Conservation (phyloP, 2,113 vertebrate species). For the Takifugu flavidus region DNA sequence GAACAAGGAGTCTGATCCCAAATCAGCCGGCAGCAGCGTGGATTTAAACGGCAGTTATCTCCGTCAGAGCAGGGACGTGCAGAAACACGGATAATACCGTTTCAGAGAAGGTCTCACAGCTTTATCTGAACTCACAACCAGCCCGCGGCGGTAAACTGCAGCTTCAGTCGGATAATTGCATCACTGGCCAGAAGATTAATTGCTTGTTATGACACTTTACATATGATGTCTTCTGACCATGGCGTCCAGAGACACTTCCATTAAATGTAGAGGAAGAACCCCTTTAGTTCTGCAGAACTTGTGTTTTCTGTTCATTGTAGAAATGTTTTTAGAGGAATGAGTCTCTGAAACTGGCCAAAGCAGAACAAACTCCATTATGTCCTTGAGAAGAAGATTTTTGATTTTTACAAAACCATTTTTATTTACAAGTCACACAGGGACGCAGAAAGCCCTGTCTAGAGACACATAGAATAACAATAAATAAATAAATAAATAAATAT, state of each 20-base stretch:
- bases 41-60: slow-evolving; percentile 59
- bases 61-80: slow-evolving; percentile 27
- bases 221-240: slow-evolving; percentile 28
- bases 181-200: slow-evolving; percentile 65
- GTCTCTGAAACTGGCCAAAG: slow-evolving; percentile 30
- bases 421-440: too few species aligned
- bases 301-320: not conserved
- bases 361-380: slow-evolving; percentile 56
- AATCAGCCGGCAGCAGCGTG: slow-evolving; percentile 46
- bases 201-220: slow-evolving; percentile 41
- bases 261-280: not conserved
- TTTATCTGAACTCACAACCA: slow-evolving; percentile 58
- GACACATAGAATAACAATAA: too few species aligned
- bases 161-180: slow-evolving; percentile 68
- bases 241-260: not conserved
- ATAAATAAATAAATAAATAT: too few species aligned
- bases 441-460: too few species aligned
- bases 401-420: too few species aligned
- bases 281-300: too few species aligned
- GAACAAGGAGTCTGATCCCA: slow-evolving; percentile 42
- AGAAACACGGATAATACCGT: slow-evolving; percentile 57
- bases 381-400: slow-evolving; percentile 73
- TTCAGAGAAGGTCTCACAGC: slow-evolving; percentile 40
- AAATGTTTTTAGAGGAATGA: slow-evolving; percentile 36
- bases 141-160: slow-evolving; percentile 32